Percentiles rank a stretch among this genome's conserved stretches.
Evolutionary conservation across 2,797 vertebrate genomes (phyloP).

Genomic region (Sus cebifrons): DNA sequence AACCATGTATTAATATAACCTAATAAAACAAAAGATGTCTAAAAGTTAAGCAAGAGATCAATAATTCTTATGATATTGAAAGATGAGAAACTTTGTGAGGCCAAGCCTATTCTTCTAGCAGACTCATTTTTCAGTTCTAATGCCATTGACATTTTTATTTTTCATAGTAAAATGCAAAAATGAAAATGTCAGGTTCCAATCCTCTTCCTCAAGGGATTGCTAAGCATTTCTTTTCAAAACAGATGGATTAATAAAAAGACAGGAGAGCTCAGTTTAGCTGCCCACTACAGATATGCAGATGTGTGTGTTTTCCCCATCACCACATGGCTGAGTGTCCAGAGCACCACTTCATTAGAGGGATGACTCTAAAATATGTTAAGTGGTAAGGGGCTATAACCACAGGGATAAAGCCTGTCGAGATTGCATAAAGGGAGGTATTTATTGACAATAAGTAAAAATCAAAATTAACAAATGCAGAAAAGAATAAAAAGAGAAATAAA

Average conservation of each 20-base stretch:
- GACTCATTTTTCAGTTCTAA: not conserved
- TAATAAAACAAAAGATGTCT: not conserved
- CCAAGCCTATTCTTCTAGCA: not conserved
- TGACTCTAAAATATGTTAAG: not conserved
- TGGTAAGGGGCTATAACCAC: not conserved
- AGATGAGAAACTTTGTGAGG: not conserved
- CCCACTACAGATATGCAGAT: not conserved
- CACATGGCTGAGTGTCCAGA: fast-evolving
- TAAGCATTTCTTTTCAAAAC: conserved; percentile 63
- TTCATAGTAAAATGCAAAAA: conserved; percentile 74
- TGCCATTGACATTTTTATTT: not conserved
- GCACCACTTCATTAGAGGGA: not conserved
- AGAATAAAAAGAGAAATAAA: conserved; percentile 5
- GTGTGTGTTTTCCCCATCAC: not conserved
- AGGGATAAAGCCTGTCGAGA: not conserved
- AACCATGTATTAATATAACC: not conserved
- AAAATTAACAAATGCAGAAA: not conserved
- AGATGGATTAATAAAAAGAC: not conserved
- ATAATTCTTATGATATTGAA: not conserved
- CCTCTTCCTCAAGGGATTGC: conserved; percentile 80
- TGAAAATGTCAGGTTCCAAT: conserved; percentile 67
- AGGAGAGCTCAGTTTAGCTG: not conserved
- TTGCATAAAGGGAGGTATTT: not conserved
- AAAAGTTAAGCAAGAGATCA: not conserved
- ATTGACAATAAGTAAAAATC: not conserved